A percentile compares a stretch with the other conserved stretches of the same genome.
phyloP scores from a whole-genome alignment of 2,888 invertebrate genomes.

The Caenorhabditis uteleia region DNA sequence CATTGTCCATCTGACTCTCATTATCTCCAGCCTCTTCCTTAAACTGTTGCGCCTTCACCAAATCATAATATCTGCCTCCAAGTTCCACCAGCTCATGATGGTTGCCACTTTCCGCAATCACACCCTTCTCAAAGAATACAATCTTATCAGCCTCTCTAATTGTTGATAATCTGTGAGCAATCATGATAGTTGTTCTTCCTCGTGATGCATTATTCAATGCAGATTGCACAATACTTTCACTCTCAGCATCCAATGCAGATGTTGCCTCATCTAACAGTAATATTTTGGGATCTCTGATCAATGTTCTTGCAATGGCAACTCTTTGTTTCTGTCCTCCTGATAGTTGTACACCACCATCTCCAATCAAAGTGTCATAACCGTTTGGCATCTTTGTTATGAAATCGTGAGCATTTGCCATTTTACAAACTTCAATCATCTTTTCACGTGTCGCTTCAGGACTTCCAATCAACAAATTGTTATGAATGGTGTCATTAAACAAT shows the following conservation, averaged over 20 bases:
- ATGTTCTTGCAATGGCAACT: slow-evolving; percentile 49
- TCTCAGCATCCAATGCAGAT: slow-evolving; percentile 47
- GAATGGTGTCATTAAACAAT: slow-evolving; percentile 41
- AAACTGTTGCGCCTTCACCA: slow-evolving; percentile 55
- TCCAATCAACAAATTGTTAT: slow-evolving; percentile 44
- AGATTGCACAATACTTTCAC: slow-evolving; percentile 49
- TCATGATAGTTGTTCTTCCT: slow-evolving; percentile 55
- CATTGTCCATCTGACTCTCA: slow-evolving; percentile 28
- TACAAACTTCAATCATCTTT: slow-evolving; percentile 39
- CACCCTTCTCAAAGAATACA: slow-evolving; percentile 46
- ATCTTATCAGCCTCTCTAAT: slow-evolving; percentile 47
- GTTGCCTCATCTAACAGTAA: slow-evolving; percentile 47
- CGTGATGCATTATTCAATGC: slow-evolving; percentile 51
- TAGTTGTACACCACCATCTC: slow-evolving; percentile 46
- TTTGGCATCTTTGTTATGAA: slow-evolving; percentile 49
- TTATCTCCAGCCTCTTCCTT: slow-evolving; percentile 8
- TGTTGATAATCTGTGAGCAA: slow-evolving; percentile 47
- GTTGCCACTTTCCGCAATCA: slow-evolving; percentile 49
- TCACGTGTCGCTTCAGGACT: slow-evolving; percentile 33
- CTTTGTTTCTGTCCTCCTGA: slow-evolving; percentile 52
- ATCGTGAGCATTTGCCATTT: slow-evolving; percentile 54
- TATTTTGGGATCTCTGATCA: slow-evolving; percentile 43
- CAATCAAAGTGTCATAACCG: slow-evolving; percentile 48
- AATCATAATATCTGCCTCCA: slow-evolving; percentile 40
- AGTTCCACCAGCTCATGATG: slow-evolving; percentile 48